Evolutionary conservation across 2,113 vertebrate genomes (phyloP).

Genomic region (Aegithalos caudatus): DNA sequence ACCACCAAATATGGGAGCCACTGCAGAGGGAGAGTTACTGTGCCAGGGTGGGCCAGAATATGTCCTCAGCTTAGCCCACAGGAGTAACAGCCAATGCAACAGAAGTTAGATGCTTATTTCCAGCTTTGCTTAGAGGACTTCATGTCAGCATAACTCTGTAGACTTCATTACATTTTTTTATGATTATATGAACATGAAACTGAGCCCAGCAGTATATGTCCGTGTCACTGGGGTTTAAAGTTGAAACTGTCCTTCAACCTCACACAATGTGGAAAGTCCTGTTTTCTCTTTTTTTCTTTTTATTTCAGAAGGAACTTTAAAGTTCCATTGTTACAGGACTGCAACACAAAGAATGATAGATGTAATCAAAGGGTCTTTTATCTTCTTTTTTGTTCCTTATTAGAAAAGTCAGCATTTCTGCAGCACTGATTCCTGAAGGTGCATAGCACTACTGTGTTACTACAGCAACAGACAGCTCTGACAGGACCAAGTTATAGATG

Average conservation of each 20-base stretch:
- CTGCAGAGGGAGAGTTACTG: background rate
- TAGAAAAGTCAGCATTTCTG: slow-evolving; percentile 31
- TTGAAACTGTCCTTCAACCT: background rate
- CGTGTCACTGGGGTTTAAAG: background rate
- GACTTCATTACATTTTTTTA: background rate
- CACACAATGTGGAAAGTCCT: background rate
- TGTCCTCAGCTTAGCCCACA: background rate
- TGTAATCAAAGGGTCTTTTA: background rate
- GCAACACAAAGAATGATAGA: background rate
- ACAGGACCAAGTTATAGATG: background rate
- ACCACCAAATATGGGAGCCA: background rate
- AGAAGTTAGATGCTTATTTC: background rate
- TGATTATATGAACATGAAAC: background rate
- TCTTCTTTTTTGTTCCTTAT: background rate
- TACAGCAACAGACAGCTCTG: slow-evolving; percentile 26
- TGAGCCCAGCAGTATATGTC: background rate
- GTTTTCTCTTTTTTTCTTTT: background rate
- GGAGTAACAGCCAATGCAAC: background rate
- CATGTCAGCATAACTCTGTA: background rate
- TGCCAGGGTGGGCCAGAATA: background rate
- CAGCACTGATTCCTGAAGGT: background rate
- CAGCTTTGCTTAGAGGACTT: background rate
- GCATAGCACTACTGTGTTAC: background rate
- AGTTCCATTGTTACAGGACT: background rate
- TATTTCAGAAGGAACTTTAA: background rate